These are phyloP conservation scores for Rhagologus leucostigma DNA, from an alignment of 2,113 vertebrate species.

Conservation along the genomic window DNA sequence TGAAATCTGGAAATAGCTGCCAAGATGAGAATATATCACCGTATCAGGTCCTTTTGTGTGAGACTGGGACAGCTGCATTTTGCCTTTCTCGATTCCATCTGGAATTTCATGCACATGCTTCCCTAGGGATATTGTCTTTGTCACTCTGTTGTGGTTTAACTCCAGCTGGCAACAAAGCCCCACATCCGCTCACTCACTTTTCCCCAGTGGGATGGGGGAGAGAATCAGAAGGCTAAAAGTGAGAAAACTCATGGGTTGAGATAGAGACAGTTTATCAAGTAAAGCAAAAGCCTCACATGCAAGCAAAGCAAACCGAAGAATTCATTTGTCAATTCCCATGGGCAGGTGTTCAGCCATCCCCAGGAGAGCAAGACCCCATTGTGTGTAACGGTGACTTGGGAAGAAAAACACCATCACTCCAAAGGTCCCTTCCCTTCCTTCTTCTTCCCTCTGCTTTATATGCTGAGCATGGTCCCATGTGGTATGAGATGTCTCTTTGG, in stretches of 20 bases:
- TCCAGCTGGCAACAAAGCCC: background rate
- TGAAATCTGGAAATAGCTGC: background rate
- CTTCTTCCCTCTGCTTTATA: background rate
- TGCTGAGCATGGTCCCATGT: background rate
- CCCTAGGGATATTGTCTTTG: background rate
- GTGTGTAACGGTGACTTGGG: rapidly evolving
- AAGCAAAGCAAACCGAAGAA: background rate
- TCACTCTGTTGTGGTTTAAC: background rate
- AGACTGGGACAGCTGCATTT: background rate
- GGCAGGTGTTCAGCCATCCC: background rate
- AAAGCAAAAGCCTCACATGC: background rate
- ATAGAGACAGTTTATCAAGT: background rate
- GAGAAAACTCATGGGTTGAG: background rate
- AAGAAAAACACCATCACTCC: background rate
- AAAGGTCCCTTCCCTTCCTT: background rate
- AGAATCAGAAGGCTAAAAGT: background rate
- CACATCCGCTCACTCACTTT: background rate
- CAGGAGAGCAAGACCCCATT: background rate
- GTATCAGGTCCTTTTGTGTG: background rate
- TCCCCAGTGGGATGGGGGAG: background rate
- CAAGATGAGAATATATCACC: background rate
- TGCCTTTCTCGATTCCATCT: background rate
- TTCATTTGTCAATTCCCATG: background rate
- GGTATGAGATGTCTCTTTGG: background rate
- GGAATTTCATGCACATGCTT: background rate